Percentiles rank a stretch among this genome's conserved stretches.
Conservation (phyloP, 2,888 invertebrate species). For the Aricia artaxerxes region DNA sequence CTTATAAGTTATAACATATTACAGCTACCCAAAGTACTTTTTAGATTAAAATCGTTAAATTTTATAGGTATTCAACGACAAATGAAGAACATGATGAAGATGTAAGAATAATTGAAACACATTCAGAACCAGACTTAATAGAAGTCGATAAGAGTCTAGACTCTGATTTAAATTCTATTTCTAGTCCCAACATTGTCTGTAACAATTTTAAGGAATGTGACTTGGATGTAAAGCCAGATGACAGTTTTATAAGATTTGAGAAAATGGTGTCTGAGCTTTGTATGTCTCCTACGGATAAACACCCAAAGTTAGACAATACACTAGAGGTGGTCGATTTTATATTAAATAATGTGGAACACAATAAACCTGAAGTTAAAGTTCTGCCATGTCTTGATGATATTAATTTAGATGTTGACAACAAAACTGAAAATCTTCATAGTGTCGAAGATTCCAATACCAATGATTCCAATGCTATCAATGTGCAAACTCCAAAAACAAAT, state of each 20-base stretch:
- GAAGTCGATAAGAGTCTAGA: constrained; percentile 32
- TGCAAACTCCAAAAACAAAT: neutral
- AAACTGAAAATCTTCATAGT: neutral
- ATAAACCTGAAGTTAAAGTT: constrained; percentile 34
- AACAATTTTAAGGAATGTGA: constrained; percentile 35
- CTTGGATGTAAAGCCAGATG: constrained; percentile 46
- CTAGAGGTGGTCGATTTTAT: constrained; percentile 59
- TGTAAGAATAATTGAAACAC: constrained; percentile 59
- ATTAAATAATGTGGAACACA: constrained; percentile 52
- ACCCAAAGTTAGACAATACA: constrained; percentile 56
- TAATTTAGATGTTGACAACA: neutral
- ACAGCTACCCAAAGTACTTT: neutral
- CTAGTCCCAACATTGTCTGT: constrained; percentile 31
- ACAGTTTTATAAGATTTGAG: constrained; percentile 61
- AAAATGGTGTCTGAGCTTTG: constrained; percentile 53
- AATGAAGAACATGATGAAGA: constrained; percentile 42
- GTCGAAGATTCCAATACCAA: neutral
- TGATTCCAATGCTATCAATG: neutral
- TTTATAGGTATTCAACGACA: constrained; percentile 32
- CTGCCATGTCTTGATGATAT: constrained; percentile 31
- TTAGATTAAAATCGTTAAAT: neutral
- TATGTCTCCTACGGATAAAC: constrained; percentile 43
- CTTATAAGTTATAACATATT: neutral
- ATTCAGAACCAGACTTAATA: constrained; percentile 59
- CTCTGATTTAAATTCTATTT: constrained; percentile 34